Base-by-base conservation (phyloP, 2,888 invertebrate genomes). In the Eristalinus aeneus region DNA sequence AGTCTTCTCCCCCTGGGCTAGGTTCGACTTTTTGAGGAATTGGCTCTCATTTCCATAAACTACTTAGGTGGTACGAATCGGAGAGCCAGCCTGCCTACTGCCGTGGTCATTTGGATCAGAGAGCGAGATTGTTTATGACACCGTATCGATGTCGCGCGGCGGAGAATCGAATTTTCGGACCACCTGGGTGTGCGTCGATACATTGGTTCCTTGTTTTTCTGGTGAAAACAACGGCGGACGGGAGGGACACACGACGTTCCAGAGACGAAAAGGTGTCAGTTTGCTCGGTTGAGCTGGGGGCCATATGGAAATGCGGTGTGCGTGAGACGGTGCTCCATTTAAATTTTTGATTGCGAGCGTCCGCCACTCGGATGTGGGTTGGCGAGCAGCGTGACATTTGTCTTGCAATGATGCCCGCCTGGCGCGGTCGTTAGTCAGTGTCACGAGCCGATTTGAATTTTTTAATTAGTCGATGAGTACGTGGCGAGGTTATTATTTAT, bases 31-130 rank as follows among this genome's bases (percentile, higher is more conserved):
- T 72, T 68, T 85, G 81, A 81, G 36, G 86, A 86, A 86, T 78
- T 81, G 81, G 65, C 27, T 81, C 81, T 86, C 69, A 86, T 86
- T 86, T 81, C 73, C 81, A 86, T 86, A 86, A 86, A 81, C 86
- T 77, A 71, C 86, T 81, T 71, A 69, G 86, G 85, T 85, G 85
- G 85, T 81, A 81, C 68, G 81, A 77, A 73, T 74, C 39, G 16
- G 16, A 64, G 65, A 77, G 79, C 36, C 73, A 68, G n/a, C 73
- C 67, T 68, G 68, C 80, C 63, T 74, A 74, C 68, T 46, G 46
- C 5, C 56, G 72, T n/a, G 73, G 39, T 32, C 80, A 74, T 72
- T 78, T 78, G 72, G 78, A 85, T 85, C 80, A 69, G 58, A 76
- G 46, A 0, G 16, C 46, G 46, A 46, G 76, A 76, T 68, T 76